Evolutionary conservation across 2,113 vertebrate genomes (phyloP).

Genomic region (Ictalurus furcatus): DNA sequence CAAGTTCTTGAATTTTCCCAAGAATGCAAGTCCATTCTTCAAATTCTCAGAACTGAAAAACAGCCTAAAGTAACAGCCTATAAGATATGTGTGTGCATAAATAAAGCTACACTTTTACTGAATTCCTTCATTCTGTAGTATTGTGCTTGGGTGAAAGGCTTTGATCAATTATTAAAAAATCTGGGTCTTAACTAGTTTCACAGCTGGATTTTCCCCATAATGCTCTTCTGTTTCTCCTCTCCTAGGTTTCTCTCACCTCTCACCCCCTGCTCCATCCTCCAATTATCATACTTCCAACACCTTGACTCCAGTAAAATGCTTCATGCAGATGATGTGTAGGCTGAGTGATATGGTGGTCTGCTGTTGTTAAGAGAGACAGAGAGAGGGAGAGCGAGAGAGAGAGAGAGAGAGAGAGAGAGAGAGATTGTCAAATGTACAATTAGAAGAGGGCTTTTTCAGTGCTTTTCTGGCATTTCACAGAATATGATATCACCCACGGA

Average conservation of each 20-base stretch:
- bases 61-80: not conserved
- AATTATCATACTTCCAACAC: conserved; percentile 52
- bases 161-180: conserved; percentile 54
- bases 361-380: conserved; percentile 42
- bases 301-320: conserved; percentile 51
- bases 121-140: conserved; percentile 1
- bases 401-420: conserved; percentile 42
- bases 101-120: not conserved
- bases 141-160: conserved; percentile 37
- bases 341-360: conserved; percentile 54
- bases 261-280: not conserved
- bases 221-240: conserved; percentile 23
- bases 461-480: conserved; percentile 26
- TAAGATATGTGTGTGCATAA: not conserved
- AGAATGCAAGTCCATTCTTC: not conserved
- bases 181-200: conserved; percentile 42
- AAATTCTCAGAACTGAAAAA: not conserved
- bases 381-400: conserved; percentile 48
- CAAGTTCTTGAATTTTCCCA: not conserved
- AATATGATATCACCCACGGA: conserved; percentile 48
- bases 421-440: conserved; percentile 49
- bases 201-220: conserved; percentile 34
- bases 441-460: conserved; percentile 47
- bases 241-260: not conserved
- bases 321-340: conserved; percentile 58